Base-by-base conservation (phyloP, 2,888 invertebrate species). In the Drosophila cognata region DNA sequence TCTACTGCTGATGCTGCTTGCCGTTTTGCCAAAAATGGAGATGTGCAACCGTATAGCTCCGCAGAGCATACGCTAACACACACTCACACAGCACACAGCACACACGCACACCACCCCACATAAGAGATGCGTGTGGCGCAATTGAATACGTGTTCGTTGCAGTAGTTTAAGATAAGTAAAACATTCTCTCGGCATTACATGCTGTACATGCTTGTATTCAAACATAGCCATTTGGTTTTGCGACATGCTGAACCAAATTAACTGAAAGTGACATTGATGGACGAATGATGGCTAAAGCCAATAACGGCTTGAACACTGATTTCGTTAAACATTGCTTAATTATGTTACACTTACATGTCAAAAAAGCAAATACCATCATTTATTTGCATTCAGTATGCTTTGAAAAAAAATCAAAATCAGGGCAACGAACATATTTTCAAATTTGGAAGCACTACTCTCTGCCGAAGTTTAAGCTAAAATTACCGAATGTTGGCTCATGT, bases 11-110 rank as follows among this genome's bases (percentile, higher is more conserved):
- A 31, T 38, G 64, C 13, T 25, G n/a, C 41, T 35, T 48, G 48
- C 56, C 43, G 61, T 55, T 59, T 48, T 67, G 52, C 64, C 56
- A n/a, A 63, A 74, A 88, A 80, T 83, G 83, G 76, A 84, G 88
- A 76, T 84, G 76, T 88, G 74, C 84, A 53, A 46, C 18, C n/a
- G 2, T 16, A 31, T 55, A 55, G 46, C 25, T 5, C 28, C 28
- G 28, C 35, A 16, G 46, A 46, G 46, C 35, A 10, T 36, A 55
- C 36, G 35, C 18, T n/a, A 28, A 36, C 25, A 35, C 16, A 25
- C 16, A 21, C 21, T 21, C 18, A 52, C 28, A n/a, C 31, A 18
- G 21, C 48, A 38, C 55, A 46, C 13, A 11, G 21, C 48, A 38
- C 55, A 46, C 13, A 11, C 21, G 16, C 33, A 21, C 16, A 25